Evolutionary conservation across 1,140 invertebrate species (phyloP).

Genomic region (Drosophila tristis): DNA sequence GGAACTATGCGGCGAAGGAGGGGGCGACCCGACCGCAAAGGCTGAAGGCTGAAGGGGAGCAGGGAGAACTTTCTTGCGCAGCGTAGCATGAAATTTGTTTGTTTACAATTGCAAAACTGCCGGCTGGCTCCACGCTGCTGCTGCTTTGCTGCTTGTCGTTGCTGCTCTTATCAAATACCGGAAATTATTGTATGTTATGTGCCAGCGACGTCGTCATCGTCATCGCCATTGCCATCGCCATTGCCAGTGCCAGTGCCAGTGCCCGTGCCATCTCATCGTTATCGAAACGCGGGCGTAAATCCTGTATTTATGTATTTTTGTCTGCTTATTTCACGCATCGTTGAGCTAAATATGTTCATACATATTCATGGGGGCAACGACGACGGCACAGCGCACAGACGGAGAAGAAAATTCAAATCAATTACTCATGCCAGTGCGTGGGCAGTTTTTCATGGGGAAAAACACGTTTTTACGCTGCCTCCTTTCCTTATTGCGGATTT

Average conservation of each 20-base stretch:
- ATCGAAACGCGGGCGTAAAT: conserved; percentile 67
- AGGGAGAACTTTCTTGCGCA: conserved; percentile 60
- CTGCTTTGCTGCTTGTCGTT: conserved; percentile 8
- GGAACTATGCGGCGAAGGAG: conserved; percentile 16
- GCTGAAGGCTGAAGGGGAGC: too few species aligned
- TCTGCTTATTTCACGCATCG: conserved; percentile 72
- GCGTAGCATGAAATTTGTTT: conserved; percentile 77
- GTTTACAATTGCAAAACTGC: conserved; percentile 67
- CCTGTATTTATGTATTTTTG: conserved; percentile 68
- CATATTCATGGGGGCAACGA: conserved; percentile 20
- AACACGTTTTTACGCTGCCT: too few species aligned
- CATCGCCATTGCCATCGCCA: conserved; percentile 42
- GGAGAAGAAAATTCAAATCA: conserved; percentile 30
- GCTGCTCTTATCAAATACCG: conserved; percentile 68
- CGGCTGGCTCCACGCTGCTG: neutral
- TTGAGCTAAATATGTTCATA: conserved; percentile 19
- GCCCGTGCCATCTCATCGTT: conserved; percentile 25
- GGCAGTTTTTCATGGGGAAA: neutral
- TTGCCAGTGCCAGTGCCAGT: too few species aligned
- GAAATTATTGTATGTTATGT: conserved; percentile 73
- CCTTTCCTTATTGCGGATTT: too few species aligned
- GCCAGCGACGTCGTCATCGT: conserved; percentile 50
- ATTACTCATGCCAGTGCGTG: conserved; percentile 4
- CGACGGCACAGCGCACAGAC: neutral
- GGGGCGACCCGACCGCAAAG: neutral